Evolutionary conservation across 2,113 vertebrate species (phyloP), one percentile per base, ranked within the genome.

Genomic region (Odontesthes bonariensis): DNA sequence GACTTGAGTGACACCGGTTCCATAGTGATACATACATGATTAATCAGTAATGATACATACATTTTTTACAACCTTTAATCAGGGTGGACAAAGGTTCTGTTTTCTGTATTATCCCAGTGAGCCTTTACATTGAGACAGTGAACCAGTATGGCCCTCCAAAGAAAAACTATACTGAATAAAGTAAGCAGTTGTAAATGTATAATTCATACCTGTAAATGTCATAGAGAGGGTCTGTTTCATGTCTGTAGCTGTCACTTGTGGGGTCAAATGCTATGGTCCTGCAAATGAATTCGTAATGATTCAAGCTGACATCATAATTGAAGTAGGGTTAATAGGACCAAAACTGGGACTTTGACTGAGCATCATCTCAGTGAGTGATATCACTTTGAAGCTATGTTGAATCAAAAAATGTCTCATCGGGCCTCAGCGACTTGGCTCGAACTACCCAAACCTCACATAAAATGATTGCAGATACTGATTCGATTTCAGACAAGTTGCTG

Each of bases 401-500:
- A 52, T 57, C 47, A 6, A 65, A 58, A 31, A 77, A 46, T 14
- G 64, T 66, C 75, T 87, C 68, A 84, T 87, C 83, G 69, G 56
- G 59, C 57, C 47, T 46, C 51, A 57, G 61, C 42, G 52, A 20
- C 3, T 47, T 75, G 69, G n/a, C 53, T 80, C 63, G 47, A 55
- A 73, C 76, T 80, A 62, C 75, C 79, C 61, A 75, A 33, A n/a
- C 52, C 51, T 69, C 38, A 61, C 69, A 61, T 61, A 27, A 59
- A 38, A 69, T 77, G 59, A 77, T 51, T 68, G 59, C 61, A 76
- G 55, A 2, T 52, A 35, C 35, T 47, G 42, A 55, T 20, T 22
- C 40, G 5, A 10, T 80, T 77, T 20, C 23, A 80, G 74, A 74
- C 83, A 75, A 73, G 81, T 80, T 69, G 71, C 73, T 80, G 54